Conservation (phyloP, 2,797 vertebrate species). For the Tympanoctomys barrerae region DNA sequence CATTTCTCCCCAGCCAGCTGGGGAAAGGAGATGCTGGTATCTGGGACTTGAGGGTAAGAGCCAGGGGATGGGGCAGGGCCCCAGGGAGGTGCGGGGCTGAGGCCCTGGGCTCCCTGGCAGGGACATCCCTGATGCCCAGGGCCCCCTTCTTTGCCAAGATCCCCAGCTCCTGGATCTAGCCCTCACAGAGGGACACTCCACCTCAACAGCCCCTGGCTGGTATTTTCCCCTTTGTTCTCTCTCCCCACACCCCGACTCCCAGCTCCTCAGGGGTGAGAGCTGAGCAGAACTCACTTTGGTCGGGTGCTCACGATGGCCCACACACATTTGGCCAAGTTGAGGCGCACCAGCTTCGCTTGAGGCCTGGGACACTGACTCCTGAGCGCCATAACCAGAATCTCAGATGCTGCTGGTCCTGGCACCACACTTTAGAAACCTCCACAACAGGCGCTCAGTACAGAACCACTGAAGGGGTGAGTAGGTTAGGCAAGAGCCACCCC, state of each 20-base stretch:
- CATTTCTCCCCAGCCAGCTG: neutral
- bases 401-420: neutral
- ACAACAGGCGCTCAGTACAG: neutral
- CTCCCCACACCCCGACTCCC: neutral
- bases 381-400: neutral
- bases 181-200: neutral
- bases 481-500: neutral
- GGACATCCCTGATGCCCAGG: neutral
- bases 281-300: neutral
- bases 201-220: neutral
- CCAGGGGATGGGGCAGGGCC: too few relatives aligned
- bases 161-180: neutral
- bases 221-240: neutral
- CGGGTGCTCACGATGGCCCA: neutral
- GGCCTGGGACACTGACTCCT: neutral
- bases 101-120: neutral
- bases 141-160: neutral
- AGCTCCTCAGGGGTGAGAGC: neutral
- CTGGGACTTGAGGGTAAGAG: neutral
- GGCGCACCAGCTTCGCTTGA: neutral
- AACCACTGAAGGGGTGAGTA: neutral
- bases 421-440: neutral
- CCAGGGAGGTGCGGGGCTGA: neutral
- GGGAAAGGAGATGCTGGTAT: constrained; percentile 43
- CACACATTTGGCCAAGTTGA: neutral